Conservation (phyloP, 2,888 invertebrate species). For the Dasysyrphus tricinctus region DNA sequence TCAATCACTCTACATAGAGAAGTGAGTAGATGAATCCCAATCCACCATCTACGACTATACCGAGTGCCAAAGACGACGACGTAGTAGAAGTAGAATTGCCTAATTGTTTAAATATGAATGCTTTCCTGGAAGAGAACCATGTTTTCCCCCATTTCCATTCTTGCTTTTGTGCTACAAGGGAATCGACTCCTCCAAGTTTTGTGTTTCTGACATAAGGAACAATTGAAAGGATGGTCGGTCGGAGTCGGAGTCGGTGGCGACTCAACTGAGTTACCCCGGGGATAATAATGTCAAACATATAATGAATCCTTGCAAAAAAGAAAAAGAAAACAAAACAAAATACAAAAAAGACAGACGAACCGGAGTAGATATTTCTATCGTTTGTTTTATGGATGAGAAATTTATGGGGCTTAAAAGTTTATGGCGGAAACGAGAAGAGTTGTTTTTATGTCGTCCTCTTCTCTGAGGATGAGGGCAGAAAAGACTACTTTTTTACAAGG, state of each 20-base stretch:
- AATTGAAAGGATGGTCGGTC: conserved; percentile 42
- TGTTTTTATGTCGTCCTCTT: conserved; percentile 24
- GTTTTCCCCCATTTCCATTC: conserved; percentile 1
- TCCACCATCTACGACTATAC: conserved; percentile 1
- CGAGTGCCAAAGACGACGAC: background rate
- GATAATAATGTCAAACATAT: conserved; percentile 57
- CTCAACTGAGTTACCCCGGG: conserved; percentile 32
- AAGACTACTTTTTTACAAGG: conserved; percentile 8
- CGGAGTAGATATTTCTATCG: conserved; percentile 27
- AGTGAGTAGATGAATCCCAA: background rate
- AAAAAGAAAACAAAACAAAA: conserved; percentile 7
- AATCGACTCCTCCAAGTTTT: conserved; percentile 31
- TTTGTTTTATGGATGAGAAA: conserved; percentile 43
- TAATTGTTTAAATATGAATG: conserved; percentile 68
- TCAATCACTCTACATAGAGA: background rate
- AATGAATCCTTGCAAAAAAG: conserved; percentile 40
- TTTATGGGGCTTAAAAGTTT: conserved; percentile 54
- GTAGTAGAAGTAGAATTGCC: conserved; percentile 4
- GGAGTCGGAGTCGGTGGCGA: conserved; percentile 5
- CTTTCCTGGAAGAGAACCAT: conserved; percentile 24
- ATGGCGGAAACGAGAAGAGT: conserved; percentile 30
- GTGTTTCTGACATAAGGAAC: conserved; percentile 39
- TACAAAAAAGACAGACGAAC: background rate
- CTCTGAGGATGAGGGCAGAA: background rate
- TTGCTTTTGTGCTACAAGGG: background rate